Conservation (phyloP, 30 jellyfish, hydroid and myxozoan genomes). For the Catostylus mosaicus region DNA sequence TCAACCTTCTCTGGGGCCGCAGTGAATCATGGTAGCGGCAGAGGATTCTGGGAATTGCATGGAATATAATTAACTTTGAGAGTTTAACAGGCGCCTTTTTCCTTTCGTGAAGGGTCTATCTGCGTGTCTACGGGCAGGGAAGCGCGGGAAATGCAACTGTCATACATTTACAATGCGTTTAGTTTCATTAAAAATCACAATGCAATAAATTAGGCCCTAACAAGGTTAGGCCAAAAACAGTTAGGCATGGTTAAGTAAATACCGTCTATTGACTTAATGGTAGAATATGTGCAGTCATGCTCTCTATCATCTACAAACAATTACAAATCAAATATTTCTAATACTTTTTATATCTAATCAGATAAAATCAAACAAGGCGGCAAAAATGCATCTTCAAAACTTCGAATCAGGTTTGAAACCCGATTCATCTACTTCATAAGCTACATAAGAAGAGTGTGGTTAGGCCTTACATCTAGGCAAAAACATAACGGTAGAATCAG, state of each 20-base stretch:
- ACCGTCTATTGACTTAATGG: not conserved
- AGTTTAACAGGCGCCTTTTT: too few relatives aligned
- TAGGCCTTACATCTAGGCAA: too few relatives aligned
- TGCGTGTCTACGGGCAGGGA: too few relatives aligned
- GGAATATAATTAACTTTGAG: too few relatives aligned
- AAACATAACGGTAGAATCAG: too few relatives aligned
- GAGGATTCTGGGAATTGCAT: too few relatives aligned
- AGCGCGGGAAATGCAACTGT: conserved; percentile 13
- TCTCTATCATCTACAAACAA: not conserved
- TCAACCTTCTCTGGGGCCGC: too few relatives aligned
- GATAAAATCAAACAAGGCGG: not conserved
- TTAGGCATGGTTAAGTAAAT: not conserved
- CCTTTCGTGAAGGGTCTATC: too few relatives aligned
- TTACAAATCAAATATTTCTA: not conserved
- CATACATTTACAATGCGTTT: conserved; percentile 23
- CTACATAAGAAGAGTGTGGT: too few relatives aligned
- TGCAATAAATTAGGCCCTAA: conserved; percentile 15
- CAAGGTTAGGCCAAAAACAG: not conserved
- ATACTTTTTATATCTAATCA: not conserved
- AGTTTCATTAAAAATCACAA: conserved; percentile 1
- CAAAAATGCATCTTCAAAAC: not conserved
- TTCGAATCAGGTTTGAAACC: not conserved
- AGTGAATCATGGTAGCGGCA: too few relatives aligned
- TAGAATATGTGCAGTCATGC: not conserved
- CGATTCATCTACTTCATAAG: too few relatives aligned